phyloP scores from a whole-genome alignment of 2,797 vertebrate species.

The Megalops cyprinoides region DNA sequence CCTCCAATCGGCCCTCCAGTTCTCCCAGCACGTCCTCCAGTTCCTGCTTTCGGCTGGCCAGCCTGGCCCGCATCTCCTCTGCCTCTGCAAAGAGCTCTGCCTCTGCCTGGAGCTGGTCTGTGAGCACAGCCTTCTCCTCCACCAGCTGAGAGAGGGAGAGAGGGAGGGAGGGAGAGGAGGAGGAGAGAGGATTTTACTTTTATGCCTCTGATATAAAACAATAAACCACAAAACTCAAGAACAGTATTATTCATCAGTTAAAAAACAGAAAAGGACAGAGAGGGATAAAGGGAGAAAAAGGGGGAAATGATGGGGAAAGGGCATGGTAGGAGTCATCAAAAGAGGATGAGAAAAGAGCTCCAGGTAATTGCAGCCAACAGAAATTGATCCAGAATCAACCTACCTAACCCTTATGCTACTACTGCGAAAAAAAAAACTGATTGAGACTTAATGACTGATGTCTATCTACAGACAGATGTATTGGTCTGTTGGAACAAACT shows the following conservation, averaged over 20 bases:
- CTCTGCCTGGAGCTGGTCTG: slow-evolving; percentile 87
- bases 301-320: too few relatives aligned
- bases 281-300: too few relatives aligned
- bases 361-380: too few relatives aligned
- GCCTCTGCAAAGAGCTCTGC: slow-evolving; percentile 89
- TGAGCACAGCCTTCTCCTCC: slow-evolving; percentile 83
- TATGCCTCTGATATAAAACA: too few relatives aligned
- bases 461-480: background rate
- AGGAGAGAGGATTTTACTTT: too few relatives aligned
- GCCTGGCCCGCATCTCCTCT: slow-evolving; percentile 82
- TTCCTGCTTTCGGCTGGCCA: slow-evolving; percentile 86
- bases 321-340: too few relatives aligned
- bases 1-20: slow-evolving; percentile 84
- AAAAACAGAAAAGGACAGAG: too few relatives aligned
- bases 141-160: slow-evolving; percentile 66
- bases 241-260: too few relatives aligned
- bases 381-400: background rate
- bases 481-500: background rate
- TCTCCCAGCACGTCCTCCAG: slow-evolving; percentile 85
- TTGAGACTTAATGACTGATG: background rate
- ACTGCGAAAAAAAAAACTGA: background rate
- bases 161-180: background rate
- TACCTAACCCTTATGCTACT: background rate
- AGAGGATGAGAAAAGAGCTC: background rate
- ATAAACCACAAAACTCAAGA: too few relatives aligned